phyloP scores from a whole-genome alignment of 92 coral and sea anemone genomes.

The Ricordea florida region DNA sequence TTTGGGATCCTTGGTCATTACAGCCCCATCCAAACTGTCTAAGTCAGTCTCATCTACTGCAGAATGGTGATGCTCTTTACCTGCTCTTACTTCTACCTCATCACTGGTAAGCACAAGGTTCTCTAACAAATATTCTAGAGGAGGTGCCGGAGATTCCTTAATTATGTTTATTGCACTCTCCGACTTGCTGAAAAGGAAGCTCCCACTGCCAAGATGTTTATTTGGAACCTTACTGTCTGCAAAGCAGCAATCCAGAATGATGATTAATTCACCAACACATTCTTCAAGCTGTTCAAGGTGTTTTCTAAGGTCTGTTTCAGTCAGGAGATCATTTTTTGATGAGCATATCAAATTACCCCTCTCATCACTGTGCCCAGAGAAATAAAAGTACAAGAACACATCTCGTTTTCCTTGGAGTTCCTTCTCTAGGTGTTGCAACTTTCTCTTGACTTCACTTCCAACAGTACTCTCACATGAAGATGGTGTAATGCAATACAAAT shows the following conservation, averaged over 20 bases:
- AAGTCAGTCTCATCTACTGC: background rate
- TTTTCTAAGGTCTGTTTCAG: background rate
- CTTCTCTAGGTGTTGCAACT: background rate
- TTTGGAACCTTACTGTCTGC: constrained; percentile 26
- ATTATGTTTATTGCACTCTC: background rate
- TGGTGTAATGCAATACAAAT: constrained; percentile 5
- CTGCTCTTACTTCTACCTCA: background rate
- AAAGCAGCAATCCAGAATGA: constrained; percentile 27
- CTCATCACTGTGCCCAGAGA: constrained; percentile 32
- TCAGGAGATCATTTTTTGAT: background rate
- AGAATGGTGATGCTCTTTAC: background rate
- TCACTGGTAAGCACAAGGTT: background rate
- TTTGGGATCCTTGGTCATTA: constrained; percentile 2
- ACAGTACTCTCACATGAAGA: background rate
- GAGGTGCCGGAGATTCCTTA: background rate
- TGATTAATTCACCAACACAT: background rate
- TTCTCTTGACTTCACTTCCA: background rate
- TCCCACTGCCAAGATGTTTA: background rate
- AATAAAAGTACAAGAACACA: constrained; percentile 21
- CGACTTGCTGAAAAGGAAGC: background rate
- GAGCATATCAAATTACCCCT: constrained; percentile 22
- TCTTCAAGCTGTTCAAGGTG: background rate
- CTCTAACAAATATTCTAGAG: background rate
- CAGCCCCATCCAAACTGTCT: constrained; percentile 4
- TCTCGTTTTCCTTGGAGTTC: constrained; percentile 1